Evolutionary conservation across 2,888 invertebrate species (phyloP).

Genomic region (Coronaproctus castanopsis): DNA sequence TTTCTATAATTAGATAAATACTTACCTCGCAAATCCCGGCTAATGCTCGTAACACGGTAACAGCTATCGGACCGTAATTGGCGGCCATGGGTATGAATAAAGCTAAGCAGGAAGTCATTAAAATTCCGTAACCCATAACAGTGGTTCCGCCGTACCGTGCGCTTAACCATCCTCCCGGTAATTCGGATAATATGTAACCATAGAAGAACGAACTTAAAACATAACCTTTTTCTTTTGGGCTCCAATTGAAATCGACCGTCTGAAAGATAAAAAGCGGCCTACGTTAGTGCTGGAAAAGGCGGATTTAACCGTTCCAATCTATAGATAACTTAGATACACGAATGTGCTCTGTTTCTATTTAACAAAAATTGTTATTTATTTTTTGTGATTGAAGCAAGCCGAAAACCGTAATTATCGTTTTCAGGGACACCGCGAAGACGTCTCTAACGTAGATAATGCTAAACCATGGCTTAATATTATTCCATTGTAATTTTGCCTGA

Average conservation of each 20-base stretch:
- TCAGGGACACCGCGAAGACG: no score
- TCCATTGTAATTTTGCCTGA: no score
- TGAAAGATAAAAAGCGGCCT: slow-evolving; percentile 25
- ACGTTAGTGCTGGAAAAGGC: no score
- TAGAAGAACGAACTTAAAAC: slow-evolving; percentile 75
- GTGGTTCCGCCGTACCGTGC: slow-evolving; percentile 59
- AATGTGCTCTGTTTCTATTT: no score
- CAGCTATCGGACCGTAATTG: slow-evolving; percentile 24
- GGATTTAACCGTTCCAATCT: no score
- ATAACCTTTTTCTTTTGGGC: slow-evolving; percentile 50
- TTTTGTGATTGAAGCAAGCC: no score
- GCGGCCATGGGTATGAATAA: slow-evolving; percentile 60
- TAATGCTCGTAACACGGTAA: slow-evolving; percentile 51
- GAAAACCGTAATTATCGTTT: no score
- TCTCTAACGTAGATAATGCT: no score
- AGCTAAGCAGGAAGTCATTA: slow-evolving; percentile 55
- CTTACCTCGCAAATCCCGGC: slow-evolving; percentile 62
- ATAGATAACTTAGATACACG: no score
- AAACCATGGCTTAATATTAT: no score
- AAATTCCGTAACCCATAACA: slow-evolving; percentile 57
- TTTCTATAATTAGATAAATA: no score
- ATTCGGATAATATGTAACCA: slow-evolving; percentile 65
- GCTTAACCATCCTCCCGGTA: slow-evolving; percentile 65
- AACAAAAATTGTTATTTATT: no score
- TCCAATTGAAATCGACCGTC: slow-evolving; percentile 60